phyloP scores from a whole-genome alignment of 2,113 vertebrate species.

The Dascyllus trimaculatus region DNA sequence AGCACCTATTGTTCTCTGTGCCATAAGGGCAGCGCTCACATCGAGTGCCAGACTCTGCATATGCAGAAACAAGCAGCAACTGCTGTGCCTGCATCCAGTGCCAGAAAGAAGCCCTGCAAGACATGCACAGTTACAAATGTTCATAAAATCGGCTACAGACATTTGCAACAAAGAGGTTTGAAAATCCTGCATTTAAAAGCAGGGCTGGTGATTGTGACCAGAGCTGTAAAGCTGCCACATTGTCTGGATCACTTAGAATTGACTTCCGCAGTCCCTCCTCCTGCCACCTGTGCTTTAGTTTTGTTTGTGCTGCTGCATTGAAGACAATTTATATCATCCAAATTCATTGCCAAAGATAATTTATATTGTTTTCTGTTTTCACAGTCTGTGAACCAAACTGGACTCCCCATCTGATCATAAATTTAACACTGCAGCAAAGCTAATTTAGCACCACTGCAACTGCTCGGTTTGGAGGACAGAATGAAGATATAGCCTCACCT shows the following conservation, averaged over 20 bases:
- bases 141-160: not conserved
- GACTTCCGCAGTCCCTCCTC: not conserved
- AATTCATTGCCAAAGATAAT: conserved; percentile 32
- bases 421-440: conserved; percentile 39
- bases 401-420: conserved; percentile 35
- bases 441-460: conserved; percentile 39
- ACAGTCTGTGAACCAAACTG: conserved; percentile 27
- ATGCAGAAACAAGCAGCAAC: not conserved
- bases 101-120: not conserved
- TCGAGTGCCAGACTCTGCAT: conserved; percentile 14
- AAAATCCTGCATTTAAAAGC: not conserved
- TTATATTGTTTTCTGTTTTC: conserved; percentile 36
- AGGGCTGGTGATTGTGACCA: not conserved
- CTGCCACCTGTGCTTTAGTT: conserved; percentile 26
- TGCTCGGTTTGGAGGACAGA: conserved; percentile 58
- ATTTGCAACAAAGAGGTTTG: not conserved
- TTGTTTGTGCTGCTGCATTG: conserved; percentile 21
- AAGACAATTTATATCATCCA: conserved; percentile 46
- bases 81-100: not conserved
- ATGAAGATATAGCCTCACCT: conserved; percentile 44
- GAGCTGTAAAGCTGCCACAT: conserved; percentile 7
- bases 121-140: not conserved
- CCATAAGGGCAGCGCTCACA: not conserved
- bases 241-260: conserved; percentile 11
- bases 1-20: conserved; percentile 9